These are phyloP conservation scores for Acanthosepion esculentum DNA, from an alignment of 2,888 invertebrate species.

Conservation along the genomic window DNA sequence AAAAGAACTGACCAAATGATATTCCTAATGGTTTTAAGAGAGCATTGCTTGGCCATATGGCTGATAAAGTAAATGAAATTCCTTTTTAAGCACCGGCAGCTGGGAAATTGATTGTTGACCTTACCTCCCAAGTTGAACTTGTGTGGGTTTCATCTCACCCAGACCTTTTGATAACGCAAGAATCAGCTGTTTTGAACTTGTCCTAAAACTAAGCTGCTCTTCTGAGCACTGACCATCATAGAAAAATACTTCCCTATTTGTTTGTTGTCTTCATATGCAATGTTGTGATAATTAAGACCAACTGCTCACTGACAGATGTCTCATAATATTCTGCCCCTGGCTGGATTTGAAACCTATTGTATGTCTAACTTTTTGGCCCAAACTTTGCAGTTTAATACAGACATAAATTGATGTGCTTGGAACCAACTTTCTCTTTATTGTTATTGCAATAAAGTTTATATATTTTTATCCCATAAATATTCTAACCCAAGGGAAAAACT, in stretches of 20 bases:
- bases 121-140: not conserved
- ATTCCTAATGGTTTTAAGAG: not conserved
- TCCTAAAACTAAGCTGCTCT: not conserved
- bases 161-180: not conserved
- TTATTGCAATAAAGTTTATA: not conserved
- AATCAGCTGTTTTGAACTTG: slow-evolving; percentile 1
- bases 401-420: not conserved
- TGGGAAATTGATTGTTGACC: not conserved
- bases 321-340: not conserved
- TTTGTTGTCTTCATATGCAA: not conserved
- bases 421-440: not conserved
- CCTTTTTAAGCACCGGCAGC: not conserved
- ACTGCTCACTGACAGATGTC: not conserved
- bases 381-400: not conserved
- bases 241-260: not conserved
- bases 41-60: not conserved
- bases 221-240: not conserved
- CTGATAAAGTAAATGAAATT: not conserved
- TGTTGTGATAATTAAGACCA: slow-evolving; percentile 33
- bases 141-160: not conserved
- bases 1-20: not conserved
- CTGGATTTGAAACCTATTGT: not conserved
- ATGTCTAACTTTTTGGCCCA: not conserved
- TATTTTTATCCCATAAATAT: not conserved
- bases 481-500: not conserved